phyloP scores from a whole-genome alignment of 1,140 invertebrate species.

The Pogonus chalceus region DNA sequence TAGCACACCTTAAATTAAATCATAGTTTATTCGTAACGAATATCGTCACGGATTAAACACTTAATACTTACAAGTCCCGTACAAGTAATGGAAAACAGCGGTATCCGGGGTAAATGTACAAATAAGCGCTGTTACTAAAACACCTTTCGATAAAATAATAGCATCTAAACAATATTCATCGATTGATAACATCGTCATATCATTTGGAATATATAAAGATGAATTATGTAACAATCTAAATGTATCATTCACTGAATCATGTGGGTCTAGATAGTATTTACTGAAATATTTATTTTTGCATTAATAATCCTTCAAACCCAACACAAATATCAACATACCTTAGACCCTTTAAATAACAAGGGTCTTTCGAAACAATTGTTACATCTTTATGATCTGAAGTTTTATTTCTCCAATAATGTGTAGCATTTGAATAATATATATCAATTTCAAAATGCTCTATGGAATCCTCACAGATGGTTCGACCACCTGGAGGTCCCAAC shows the following conservation, averaged over 20 bases:
- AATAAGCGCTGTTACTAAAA: neutral
- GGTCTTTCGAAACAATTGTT: neutral
- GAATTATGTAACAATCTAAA: neutral
- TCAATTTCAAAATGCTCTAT: neutral
- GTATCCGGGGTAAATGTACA: neutral
- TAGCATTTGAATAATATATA: neutral
- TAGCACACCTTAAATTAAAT: neutral
- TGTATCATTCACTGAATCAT: neutral
- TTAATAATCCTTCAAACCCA: neutral
- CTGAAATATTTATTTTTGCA: conserved; percentile 1
- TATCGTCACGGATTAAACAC: neutral
- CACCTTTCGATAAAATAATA: neutral
- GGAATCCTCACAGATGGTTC: neutral
- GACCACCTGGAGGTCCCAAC: neutral
- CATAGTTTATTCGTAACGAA: neutral
- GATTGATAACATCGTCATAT: neutral
- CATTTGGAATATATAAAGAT: neutral
- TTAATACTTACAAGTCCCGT: neutral
- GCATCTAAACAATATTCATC: neutral
- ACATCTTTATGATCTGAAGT: neutral
- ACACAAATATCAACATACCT: neutral
- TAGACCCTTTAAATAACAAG: neutral
- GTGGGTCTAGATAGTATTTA: neutral
- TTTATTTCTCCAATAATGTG: neutral
- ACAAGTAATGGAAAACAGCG: neutral